These are phyloP conservation scores for Xestobium rufovillosum DNA, from an alignment of 2,888 invertebrate genomes.

Conservation along the genomic window DNA sequence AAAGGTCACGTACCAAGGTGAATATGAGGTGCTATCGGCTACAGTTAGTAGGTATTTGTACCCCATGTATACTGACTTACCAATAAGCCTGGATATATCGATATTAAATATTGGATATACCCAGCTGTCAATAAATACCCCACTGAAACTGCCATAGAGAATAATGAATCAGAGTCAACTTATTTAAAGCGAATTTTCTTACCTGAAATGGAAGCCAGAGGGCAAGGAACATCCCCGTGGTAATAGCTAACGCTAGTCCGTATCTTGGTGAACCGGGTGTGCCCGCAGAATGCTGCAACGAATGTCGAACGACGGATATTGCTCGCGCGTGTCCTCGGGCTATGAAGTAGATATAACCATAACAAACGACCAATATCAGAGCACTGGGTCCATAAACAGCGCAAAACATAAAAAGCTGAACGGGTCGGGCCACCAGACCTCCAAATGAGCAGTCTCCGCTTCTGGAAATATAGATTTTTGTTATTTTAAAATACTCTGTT, in stretches of 20 bases:
- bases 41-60: too few relatives aligned
- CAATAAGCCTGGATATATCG: too few relatives aligned
- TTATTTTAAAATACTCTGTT: too few relatives aligned
- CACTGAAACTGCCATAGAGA: too few relatives aligned
- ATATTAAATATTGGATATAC: too few relatives aligned
- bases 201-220: conserved; percentile 58
- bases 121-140: too few relatives aligned
- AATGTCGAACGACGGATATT: conserved; percentile 53
- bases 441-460: conserved; percentile 46
- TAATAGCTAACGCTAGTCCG: conserved; percentile 54
- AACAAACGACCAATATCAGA: conserved; percentile 50
- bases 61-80: too few relatives aligned
- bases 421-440: conserved; percentile 46
- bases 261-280: conserved; percentile 46
- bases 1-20: too few relatives aligned
- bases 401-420: conserved; percentile 50
- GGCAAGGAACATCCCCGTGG: conserved; percentile 53
- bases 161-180: too few relatives aligned
- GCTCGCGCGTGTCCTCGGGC: conserved; percentile 57
- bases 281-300: conserved; percentile 43
- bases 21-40: too few relatives aligned
- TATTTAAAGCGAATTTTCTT: conserved; percentile 25
- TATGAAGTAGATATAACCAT: conserved; percentile 55
- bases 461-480: too few relatives aligned
- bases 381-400: conserved; percentile 56